Evolutionary conservation across 1,140 invertebrate genomes (phyloP).

Genomic region (Babylonia areolata): DNA sequence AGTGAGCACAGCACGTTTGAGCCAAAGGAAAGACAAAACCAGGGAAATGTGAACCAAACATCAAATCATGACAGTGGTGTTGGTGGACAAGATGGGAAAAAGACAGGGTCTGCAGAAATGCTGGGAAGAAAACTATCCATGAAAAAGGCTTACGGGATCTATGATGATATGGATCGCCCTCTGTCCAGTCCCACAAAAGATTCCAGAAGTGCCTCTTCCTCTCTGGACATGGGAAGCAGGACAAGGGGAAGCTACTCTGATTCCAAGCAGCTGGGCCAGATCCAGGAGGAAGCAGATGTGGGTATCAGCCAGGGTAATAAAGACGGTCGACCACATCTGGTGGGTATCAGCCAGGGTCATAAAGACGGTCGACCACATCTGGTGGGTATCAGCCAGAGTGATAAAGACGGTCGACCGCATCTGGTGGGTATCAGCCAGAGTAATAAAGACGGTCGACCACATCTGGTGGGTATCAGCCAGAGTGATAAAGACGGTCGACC

Average conservation of each 20-base stretch:
- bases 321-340: background rate
- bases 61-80: background rate
- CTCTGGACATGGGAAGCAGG: conserved; percentile 26
- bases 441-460: background rate
- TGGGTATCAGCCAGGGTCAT: background rate
- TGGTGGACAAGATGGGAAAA: background rate
- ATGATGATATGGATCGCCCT: background rate
- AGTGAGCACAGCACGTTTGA: background rate
- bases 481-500: background rate
- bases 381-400: background rate
- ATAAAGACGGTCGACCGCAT: background rate
- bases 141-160: conserved; percentile 18
- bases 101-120: background rate
- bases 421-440: background rate
- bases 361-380: background rate
- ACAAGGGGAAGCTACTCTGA: conserved; percentile 42
- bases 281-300: conserved; percentile 61
- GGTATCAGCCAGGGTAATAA: background rate
- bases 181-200: conserved; percentile 29
- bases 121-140: background rate
- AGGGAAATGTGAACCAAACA: background rate
- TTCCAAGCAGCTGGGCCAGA: conserved; percentile 55
- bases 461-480: background rate
- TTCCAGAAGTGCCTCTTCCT: conserved; percentile 28
- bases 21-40: background rate